phyloP scores from a whole-genome alignment of 2,888 invertebrate species.

The Mythimna loreyi region DNA sequence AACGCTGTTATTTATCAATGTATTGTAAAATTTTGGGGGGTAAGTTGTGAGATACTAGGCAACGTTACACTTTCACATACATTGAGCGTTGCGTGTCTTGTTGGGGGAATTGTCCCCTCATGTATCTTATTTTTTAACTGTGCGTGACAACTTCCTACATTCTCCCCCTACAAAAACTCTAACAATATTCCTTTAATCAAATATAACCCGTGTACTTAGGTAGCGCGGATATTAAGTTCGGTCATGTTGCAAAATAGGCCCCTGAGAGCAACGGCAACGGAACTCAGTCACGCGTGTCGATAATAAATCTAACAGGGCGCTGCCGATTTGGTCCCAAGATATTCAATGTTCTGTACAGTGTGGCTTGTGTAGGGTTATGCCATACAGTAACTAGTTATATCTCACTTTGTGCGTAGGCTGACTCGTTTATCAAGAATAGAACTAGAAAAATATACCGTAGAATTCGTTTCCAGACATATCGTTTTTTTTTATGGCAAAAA shows the following conservation, averaged over 20 bases:
- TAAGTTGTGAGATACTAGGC: too few species aligned
- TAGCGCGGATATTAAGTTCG: slow-evolving; percentile 64
- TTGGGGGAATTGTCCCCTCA: too few species aligned
- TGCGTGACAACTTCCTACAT: not conserved
- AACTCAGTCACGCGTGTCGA: slow-evolving; percentile 72
- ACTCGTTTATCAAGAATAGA: not conserved
- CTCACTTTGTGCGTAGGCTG: not conserved
- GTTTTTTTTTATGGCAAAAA: too few species aligned
- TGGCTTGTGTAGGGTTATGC: slow-evolving; percentile 29
- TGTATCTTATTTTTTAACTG: not conserved
- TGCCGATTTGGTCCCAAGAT: slow-evolving; percentile 73
- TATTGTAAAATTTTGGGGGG: too few species aligned
- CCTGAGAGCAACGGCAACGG: slow-evolving; percentile 66
- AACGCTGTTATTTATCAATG: too few species aligned
- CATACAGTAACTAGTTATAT: slow-evolving; percentile 20
- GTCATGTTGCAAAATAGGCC: slow-evolving; percentile 65
- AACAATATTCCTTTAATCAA: slow-evolving; percentile 32
- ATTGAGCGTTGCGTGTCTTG: too few species aligned
- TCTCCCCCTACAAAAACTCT: not conserved
- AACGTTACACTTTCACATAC: too few species aligned
- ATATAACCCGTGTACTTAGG: slow-evolving; percentile 49
- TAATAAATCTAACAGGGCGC: slow-evolving; percentile 75
- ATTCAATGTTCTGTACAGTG: slow-evolving; percentile 69
- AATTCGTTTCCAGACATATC: too few species aligned
- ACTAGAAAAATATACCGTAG: not conserved